Evolutionary conservation across 2,797 vertebrate species (phyloP), one percentile per base, ranked within the genome.

Genomic region (Prionace glauca): DNA sequence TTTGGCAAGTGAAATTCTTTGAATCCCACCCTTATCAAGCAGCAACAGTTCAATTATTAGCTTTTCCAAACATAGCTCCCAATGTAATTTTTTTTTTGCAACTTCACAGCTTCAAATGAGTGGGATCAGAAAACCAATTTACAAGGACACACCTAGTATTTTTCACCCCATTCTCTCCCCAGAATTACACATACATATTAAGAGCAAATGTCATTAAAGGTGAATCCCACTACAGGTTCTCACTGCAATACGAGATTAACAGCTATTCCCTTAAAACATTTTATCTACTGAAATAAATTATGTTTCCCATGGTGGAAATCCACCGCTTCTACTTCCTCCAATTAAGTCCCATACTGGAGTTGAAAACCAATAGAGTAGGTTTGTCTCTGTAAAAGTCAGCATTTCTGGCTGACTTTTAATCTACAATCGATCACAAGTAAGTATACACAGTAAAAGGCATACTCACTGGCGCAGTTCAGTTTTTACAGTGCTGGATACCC

Each of bases 381-480:
- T 36, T 91, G 29, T 20, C 60, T 65, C 60, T 29, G 11, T 32
- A n/a, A 94, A 60, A 65, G 88, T 91, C 12, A 26, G 41, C 10
- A 16, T 36, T 69, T 72, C 69, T 94, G 20, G 69, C 22, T 56
- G 24, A 74, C 26, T 0, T 45, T 65, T 91, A 90, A 71, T 93
- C 62, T 93, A 36, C 24, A 36, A 69, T 60, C 26, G 18, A 72
- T 45, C 41, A 50, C 29, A 24, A 26, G 56, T 14, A 41, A 18
- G 45, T 65, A 74, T 4, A 32, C 69, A 74, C 10, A 14, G 16
- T 29, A 0, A 77, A 50, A 50, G 7, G 1, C 16, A 11, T 50
- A 98, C 98, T 98, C 97, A 98, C 98, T 98, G 98, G 69, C 98
- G 97, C 65, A 98, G 98, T 97, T 98, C 98, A 8, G 98, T 98